Evolutionary conservation across 2,113 vertebrate species (phyloP), one percentile per base, ranked within the genome.

Genomic region (Myotis yumanensis): DNA sequence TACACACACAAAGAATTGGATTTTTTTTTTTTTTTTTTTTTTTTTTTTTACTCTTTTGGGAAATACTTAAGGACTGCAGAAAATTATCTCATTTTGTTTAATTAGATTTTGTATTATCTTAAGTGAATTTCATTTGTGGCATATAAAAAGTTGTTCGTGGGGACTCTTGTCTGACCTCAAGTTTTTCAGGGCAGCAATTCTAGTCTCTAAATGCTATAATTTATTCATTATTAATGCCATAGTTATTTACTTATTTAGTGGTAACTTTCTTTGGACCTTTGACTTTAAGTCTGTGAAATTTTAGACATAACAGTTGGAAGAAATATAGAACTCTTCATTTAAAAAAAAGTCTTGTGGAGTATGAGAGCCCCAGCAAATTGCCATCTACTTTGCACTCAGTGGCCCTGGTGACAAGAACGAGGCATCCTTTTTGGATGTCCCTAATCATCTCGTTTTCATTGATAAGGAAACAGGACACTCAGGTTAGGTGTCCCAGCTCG

Each of bases 51-150:
- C 8, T 35, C 51, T 80, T 52, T 52, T 52, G 68, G 83, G 62
- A 76, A 71, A n/a, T 83, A 52, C 11, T 81, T 5, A 30, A 71
- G 69, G 37, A 83, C 62, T 51, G n/a, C 5, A 64, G 80, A 37
- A 83, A 52, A 77, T 80, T 11, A 7, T 64, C 52, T 95, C 14
- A 30, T 93, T 77, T 87, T 72, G 28, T 62, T 23, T 77, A 77
- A 71, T 89, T 91, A 80, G 86, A 77, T 59, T 57, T 35, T 11
- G 51, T 52, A 0, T 79, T 62, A 77, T 5, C 15, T 46, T 89
- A 59, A 72, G 32, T 89, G 86, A 46, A 57, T 72, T 86, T 77
- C 28, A 20, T 72, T 35, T 73, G 81, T 57, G 89, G 37, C 40
- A 11, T 15, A n/a, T 7, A 4, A 32, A 4, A 37, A 64, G 22